phyloP scores from a whole-genome alignment of 2,797 vertebrate genomes.

The Myripristis murdjan region DNA sequence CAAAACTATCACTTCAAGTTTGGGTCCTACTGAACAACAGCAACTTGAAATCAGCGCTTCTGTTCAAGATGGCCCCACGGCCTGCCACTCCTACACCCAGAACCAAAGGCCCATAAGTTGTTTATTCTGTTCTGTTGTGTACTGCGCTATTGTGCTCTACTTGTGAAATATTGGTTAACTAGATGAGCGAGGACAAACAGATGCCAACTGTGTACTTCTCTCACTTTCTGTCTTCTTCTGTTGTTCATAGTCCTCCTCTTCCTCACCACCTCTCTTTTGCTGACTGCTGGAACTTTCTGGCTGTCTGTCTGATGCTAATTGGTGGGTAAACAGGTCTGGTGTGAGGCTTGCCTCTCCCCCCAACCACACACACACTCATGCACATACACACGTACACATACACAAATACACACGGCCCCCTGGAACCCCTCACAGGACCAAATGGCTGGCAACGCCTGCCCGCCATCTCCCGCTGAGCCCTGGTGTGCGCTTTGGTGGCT shows the following conservation, averaged over 20 bases:
- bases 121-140: slow-evolving; percentile 10
- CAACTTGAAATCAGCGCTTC: slow-evolving; percentile 4
- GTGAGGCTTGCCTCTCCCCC: slow-evolving; percentile 66
- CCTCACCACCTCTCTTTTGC: slow-evolving; percentile 77
- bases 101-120: neutral
- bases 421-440: slow-evolving; percentile 89
- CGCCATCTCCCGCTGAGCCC: slow-evolving; percentile 89
- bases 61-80: neutral
- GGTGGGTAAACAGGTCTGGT: slow-evolving; percentile 88
- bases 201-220: slow-evolving; percentile 66
- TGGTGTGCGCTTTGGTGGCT: slow-evolving; percentile 90
- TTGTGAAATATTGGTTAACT: slow-evolving; percentile 20
- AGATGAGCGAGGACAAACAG: slow-evolving; percentile 54
- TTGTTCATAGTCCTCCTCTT: slow-evolving; percentile 67
- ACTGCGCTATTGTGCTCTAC: slow-evolving; percentile 32
- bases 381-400: slow-evolving; percentile 62
- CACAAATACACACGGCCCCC: slow-evolving; percentile 83
- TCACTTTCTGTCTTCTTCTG: slow-evolving; percentile 53
- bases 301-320: slow-evolving; percentile 89
- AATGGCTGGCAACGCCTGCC: slow-evolving; percentile 90
- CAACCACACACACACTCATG: slow-evolving; percentile 53
- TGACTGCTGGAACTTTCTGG: slow-evolving; percentile 89
- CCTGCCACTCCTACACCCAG: neutral
- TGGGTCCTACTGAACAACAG: neutral
- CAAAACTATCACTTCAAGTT: too few relatives aligned